phyloP scores from a whole-genome alignment of 2,888 invertebrate species.

The Stramonita haemastoma region DNA sequence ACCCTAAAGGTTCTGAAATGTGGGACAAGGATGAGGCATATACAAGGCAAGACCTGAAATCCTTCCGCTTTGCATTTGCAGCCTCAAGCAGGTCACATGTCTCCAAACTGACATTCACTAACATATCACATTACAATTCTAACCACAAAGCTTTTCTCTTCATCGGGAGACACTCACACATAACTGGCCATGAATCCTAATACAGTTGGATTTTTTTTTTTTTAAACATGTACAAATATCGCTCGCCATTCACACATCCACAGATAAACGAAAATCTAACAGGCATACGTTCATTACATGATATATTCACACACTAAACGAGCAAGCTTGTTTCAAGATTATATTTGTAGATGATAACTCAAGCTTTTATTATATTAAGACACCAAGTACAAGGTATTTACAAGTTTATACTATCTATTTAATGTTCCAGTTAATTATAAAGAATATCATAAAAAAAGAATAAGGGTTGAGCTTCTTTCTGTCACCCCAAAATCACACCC shows the following conservation, averaged over 20 bases:
- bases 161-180: not conserved
- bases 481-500: too few species aligned
- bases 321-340: not conserved
- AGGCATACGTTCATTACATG: not conserved
- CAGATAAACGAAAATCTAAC: not conserved
- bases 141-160: too few species aligned
- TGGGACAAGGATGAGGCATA: too few species aligned
- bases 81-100: too few species aligned
- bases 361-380: not conserved
- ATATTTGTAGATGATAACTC: constrained; percentile 12
- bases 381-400: constrained; percentile 21
- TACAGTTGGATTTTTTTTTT: not conserved
- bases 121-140: too few species aligned
- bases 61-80: too few species aligned
- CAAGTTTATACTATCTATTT: not conserved
- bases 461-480: too few species aligned
- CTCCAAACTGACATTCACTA: too few species aligned
- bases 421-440: too few species aligned
- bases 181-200: not conserved
- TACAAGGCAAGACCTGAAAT: too few species aligned
- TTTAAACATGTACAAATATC: not conserved
- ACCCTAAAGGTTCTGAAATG: too few species aligned
- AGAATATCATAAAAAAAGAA: too few species aligned
- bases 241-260: not conserved
- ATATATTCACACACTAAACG: not conserved